Evolutionary conservation across 2,797 vertebrate species (phyloP), one percentile per base, ranked within the genome.

Genomic region (Anolis apletophallus): DNA sequence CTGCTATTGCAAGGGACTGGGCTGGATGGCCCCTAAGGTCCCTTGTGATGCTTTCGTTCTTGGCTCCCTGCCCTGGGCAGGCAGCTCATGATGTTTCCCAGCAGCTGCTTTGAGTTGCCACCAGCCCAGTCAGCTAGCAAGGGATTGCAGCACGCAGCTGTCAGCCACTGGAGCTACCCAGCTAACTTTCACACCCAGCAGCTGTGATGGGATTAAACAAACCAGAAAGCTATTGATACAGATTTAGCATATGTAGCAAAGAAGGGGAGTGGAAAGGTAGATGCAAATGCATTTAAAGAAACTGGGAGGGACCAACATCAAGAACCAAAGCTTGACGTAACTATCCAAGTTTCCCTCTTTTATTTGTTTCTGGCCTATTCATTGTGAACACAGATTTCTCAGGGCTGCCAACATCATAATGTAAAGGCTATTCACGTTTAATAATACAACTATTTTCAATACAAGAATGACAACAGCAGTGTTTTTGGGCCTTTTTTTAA

Each of bases 181-280:
- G 81, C 86, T 84, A 84, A 84, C 55, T 87, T 87, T 87, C 81
- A 55, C 76, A 84, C 75, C 81, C 81, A 80, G 71, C 86, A 87
- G 81, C 81, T 87, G 86, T 84, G 81, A 83, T 87, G 86, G 50
- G 86, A 87, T 84, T 84, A 73, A 80, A 80, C 57, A 67, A 80
- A 74, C 68, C 46, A 80, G 46, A 72, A 61, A 75, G 86, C 73
- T 84, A 84, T 55, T 87, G 81, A 84, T 87, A 74, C 46, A 73
- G 64, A 83, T 74, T 84, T 80, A 80, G 75, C 32, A 40, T 80
- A 67, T 64, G 57, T 40, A 55, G 55, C 75, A 83, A 54, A 83
- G 26, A 40, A 54, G 72, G 68, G 55, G 32, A 64, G 40, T 4
- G 13, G 59, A 61, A 79, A 72, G 23, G 54, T 12, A 72, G 54